Percentiles rank a stretch among this genome's conserved stretches.
phyloP scores from a whole-genome alignment of 2,797 vertebrate species.

The Gallirallus australis region DNA sequence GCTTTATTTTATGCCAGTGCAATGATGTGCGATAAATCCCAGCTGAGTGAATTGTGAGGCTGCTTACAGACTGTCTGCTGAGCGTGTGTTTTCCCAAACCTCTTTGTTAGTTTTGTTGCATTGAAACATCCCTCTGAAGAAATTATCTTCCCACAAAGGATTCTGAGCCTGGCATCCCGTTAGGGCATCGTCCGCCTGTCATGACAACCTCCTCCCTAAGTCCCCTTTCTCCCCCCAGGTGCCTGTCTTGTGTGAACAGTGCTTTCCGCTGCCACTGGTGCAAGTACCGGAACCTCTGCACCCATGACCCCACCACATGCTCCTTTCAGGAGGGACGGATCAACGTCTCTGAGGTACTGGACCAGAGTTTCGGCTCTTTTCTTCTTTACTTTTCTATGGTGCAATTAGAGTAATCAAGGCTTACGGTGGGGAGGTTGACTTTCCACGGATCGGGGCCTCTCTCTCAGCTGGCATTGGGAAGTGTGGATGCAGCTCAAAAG shows the following conservation, averaged over 20 bases:
- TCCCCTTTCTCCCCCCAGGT: slow-evolving; percentile 78
- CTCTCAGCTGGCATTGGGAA: rapidly evolving
- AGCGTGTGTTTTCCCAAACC: not conserved
- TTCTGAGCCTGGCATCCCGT: not conserved
- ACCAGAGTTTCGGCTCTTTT: rapidly evolving
- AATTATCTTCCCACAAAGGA: not conserved
- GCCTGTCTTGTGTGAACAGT: slow-evolving; percentile 97
- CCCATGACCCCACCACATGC: slow-evolving; percentile 96
- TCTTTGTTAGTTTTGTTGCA: not conserved
- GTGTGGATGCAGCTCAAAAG: not conserved
- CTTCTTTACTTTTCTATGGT: not conserved
- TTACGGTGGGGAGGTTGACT: rapidly evolving
- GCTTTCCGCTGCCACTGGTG: slow-evolving; percentile 99
- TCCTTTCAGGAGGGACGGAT: slow-evolving; percentile 98
- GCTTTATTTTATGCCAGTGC: not conserved
- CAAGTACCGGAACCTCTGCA: slow-evolving; percentile 98
- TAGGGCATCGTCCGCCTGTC: rapidly evolving
- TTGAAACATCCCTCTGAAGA: not conserved
- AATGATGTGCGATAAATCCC: not conserved
- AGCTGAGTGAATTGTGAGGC: not conserved
- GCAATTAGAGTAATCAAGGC: rapidly evolving
- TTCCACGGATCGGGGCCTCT: rapidly evolving
- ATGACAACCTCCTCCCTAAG: not conserved
- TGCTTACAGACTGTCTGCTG: not conserved
- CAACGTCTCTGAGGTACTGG: slow-evolving; percentile 93